Evolutionary conservation across 2,888 invertebrate species (phyloP), one percentile per base, ranked within the genome.

Genomic region (Drosophila infuscata): DNA sequence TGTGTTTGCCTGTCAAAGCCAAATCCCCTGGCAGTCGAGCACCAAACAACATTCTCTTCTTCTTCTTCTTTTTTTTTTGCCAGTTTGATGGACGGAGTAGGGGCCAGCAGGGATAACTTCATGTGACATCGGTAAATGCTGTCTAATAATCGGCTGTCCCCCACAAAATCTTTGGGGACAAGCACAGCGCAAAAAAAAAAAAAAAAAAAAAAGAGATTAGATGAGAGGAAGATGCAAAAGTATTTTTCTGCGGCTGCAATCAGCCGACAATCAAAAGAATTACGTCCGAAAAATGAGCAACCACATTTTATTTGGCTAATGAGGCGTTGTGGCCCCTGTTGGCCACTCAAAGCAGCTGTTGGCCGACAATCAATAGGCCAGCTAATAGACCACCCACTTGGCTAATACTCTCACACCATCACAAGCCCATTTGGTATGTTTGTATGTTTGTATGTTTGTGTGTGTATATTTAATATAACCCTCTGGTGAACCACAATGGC

Each of bases 71-170:
- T 33, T 53, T 33, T 53, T 60, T 32, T 63, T 51, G 77, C 54
- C 66, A 35, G 49, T 51, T 43, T n/a, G 25, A 20, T 35, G 51
- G 35, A 46, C 32, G 2, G 46, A 32, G 30, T 3, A 48, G 6
- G 15, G 3, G 6, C 12, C 20, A 25, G 32, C 7, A 11, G 6
- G 7, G 15, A 48, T 30, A 54, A 66, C 54, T 77, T 79, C 79
- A 79, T 71, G 78, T 80, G 76, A 79, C 78, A 80, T 76, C 80
- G 80, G 80, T 79, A 76, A 79, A 79, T 71, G 71, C 80, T 61
- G 76, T 76, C 80, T 76, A 76, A 79, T 79, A 79, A 79, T 80
- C 78, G 59, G 7, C 38, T 76, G 68, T 36, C 49, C 52, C 52
- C 65, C 56, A n/a, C 65, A 69, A 66, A 76, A 80, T 76, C 80